Base-by-base conservation (phyloP, 2,113 vertebrate genomes). In the Takifugu bimaculatus region DNA sequence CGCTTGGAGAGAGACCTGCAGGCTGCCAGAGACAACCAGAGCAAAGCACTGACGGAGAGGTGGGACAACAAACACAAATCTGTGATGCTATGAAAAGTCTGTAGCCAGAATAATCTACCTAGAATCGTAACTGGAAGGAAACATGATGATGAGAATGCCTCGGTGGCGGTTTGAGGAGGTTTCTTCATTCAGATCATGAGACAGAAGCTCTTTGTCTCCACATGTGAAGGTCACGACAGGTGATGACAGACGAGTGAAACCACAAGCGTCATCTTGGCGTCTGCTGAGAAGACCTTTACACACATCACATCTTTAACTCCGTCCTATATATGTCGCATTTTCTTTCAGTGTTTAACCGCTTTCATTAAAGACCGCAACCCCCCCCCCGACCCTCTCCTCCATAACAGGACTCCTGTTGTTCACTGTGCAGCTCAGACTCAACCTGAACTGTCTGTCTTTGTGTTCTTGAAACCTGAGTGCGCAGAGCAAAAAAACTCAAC, bases 31-130 rank as follows among this genome's bases (percentile, higher is more conserved):
- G 93, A 97, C 83, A 95, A 91, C 73, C 96, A 99, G 89, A 98
- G 94, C 91, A 98, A 98, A 85, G 97, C 96, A 0, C 90, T 99
- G 51, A 95, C 95, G 0, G 95, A 97, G 87, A 96, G 96, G 90
- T 91, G 49, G 11, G 57, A 9, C 35, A 6, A 5, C 5, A 1
- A 32, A 4, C 29, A 4, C 29, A 4, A 2, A 5, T 1, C 29
- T 32, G 29, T 3, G 29, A 4, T 20, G 20, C 20, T 20, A 20
- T 20, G 20, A 20, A 20, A 20, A 20, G 20, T 20, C 20, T 20
- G 20, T 20, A 20, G 20, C 20, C 20, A 20, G 20, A 20, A 20
- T 20, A 20, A 20, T 32, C 29, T 2, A 29, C 28, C 28, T 5
- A 29, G 20, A 20, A 20, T 20, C 20, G 20, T 20, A 20, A 20